Evolutionary conservation across 1,140 invertebrate genomes (phyloP).

Genomic region (Nautilus pompilius): DNA sequence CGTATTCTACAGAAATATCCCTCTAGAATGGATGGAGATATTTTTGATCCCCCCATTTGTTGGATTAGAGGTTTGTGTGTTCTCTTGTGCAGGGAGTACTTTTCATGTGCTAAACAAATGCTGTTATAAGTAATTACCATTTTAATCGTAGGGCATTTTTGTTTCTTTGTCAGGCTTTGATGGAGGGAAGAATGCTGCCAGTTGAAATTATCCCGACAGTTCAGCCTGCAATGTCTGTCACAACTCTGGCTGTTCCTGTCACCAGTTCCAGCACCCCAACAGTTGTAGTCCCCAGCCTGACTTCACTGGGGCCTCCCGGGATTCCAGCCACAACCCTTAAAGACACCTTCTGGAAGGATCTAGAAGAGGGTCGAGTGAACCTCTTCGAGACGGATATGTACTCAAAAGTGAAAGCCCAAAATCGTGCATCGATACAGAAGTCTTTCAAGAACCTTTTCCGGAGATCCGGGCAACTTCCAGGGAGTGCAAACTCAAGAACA

Average conservation of each 20-base stretch:
- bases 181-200: slow-evolving; percentile 25
- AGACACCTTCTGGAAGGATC: slow-evolving; percentile 50
- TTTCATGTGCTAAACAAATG: too few relatives aligned
- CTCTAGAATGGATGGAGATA: too few relatives aligned
- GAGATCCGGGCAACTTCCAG: not conserved
- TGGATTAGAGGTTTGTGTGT: too few relatives aligned
- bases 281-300: not conserved
- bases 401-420: slow-evolving; percentile 39
- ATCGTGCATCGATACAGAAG: slow-evolving; percentile 14
- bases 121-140: too few relatives aligned
- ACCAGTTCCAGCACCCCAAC: not conserved
- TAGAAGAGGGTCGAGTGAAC: slow-evolving; percentile 46
- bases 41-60: too few relatives aligned
- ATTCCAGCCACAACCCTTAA: slow-evolving; percentile 25
- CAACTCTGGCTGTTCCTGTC: not conserved
- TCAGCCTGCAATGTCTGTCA: not conserved
- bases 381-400: slow-evolving; percentile 48
- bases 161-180: slow-evolving; percentile 20
- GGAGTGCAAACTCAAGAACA: not conserved
- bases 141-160: too few relatives aligned
- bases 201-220: not conserved
- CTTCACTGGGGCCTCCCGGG: slow-evolving; percentile 3
- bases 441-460: slow-evolving; percentile 15
- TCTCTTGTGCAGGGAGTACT: too few relatives aligned
- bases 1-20: too few relatives aligned